Evolutionary conservation across 1,140 invertebrate genomes (phyloP).

Genomic region (Drosophila saltans): DNA sequence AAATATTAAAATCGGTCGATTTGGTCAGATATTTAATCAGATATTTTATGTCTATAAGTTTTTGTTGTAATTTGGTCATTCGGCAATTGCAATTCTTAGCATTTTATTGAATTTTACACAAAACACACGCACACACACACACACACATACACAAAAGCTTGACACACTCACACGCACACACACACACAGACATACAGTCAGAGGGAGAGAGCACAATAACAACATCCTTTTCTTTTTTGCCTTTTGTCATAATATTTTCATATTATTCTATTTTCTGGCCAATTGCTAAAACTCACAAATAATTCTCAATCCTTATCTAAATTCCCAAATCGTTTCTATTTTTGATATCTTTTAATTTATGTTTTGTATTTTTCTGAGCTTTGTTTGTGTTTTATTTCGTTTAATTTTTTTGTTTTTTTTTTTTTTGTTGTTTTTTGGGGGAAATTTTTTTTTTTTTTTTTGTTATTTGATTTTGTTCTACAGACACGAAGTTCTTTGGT

Average conservation of each 20-base stretch:
- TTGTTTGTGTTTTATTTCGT: conserved; percentile 16
- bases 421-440: conserved; percentile 23
- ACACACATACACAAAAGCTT: conserved; percentile 15
- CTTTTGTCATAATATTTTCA: conserved; percentile 71
- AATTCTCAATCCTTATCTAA: neutral
- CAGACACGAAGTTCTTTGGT: conserved; percentile 42
- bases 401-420: conserved; percentile 9
- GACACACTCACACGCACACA: conserved; percentile 19
- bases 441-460: conserved; percentile 15
- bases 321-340: neutral
- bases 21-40: neutral
- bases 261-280: conserved; percentile 41
- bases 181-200: conserved; percentile 22
- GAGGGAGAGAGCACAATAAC: conserved; percentile 58
- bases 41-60: conserved; percentile 14
- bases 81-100: conserved; percentile 71
- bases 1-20: conserved; percentile 5
- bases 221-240: conserved; percentile 49
- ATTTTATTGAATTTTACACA: conserved; percentile 79
- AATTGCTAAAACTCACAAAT: conserved; percentile 27
- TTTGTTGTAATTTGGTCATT: conserved; percentile 67
- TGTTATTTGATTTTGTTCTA: conserved; percentile 37
- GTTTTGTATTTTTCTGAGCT: conserved; percentile 16
- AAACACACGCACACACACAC: conserved; percentile 18
- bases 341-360: conserved; percentile 14